Evolutionary conservation across 1,140 invertebrate genomes (phyloP).

Genomic region (Euura saliciscinereae): DNA sequence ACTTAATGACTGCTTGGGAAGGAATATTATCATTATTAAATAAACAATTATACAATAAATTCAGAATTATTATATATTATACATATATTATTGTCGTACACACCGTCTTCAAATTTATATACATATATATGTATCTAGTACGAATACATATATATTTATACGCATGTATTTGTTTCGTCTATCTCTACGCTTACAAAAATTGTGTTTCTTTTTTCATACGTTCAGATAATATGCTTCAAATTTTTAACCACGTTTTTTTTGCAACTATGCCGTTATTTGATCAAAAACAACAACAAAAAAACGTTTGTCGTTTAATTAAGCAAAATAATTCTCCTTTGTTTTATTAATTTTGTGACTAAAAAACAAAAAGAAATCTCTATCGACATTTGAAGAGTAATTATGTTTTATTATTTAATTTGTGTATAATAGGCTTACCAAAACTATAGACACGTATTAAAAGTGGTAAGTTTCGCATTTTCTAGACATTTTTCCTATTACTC

Average conservation of each 20-base stretch:
- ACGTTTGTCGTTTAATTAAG: too few relatives aligned
- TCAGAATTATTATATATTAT: background rate
- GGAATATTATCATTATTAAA: slow-evolving; percentile 11
- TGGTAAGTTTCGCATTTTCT: background rate
- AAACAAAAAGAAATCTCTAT: background rate
- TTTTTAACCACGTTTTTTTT: background rate
- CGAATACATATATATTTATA: slow-evolving; percentile 1
- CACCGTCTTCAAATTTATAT: background rate
- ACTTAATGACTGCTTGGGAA: slow-evolving; percentile 15
- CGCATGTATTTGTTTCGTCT: background rate
- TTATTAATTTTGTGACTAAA: background rate
- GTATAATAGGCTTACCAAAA: background rate
- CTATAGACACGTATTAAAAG: background rate
- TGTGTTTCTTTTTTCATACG: background rate
- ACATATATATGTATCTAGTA: background rate
- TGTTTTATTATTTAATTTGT: slow-evolving; percentile 2
- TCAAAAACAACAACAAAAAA: background rate
- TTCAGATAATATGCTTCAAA: background rate
- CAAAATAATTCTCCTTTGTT: background rate
- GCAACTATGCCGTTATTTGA: background rate
- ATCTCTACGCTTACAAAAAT: too few relatives aligned
- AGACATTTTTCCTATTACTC: background rate
- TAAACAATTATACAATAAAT: slow-evolving; percentile 14
- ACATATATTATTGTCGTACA: background rate
- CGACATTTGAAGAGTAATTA: background rate